Evolutionary conservation across 2,888 invertebrate species (phyloP), one percentile per base, ranked within the genome.

Genomic region (Nipponacmea schrenckii): DNA sequence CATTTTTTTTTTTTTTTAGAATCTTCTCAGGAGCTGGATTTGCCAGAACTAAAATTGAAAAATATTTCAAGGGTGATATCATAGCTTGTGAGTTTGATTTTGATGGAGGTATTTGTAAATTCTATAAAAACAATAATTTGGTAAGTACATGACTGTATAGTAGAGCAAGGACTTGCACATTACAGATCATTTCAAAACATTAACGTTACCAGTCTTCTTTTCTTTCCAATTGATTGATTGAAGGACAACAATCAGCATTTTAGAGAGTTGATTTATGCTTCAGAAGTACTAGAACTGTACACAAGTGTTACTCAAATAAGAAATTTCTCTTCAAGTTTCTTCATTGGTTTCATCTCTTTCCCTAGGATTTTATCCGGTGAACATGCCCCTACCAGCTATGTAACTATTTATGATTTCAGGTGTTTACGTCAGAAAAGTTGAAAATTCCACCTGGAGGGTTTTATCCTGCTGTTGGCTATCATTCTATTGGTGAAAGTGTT

Each of bases 401-500:
- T 31, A 3, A 8, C 4, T 39, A 39, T 39, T 39, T 39, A 56
- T 20, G n/a, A 56, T 56, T 56, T 10, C 5, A 56, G 56, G 56
- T 56, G 10, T 24, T 12, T 24, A 56, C 24, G 20, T 62, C 62
- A 26, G 62, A 24, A 64, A 73, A 63, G 26, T 24, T 70, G 7
- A 50, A 71, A 15, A 68, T 72, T 17, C 69, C 74, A 24, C 68
- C 76, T 2, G 79, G 80, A 39, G 81, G 80, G 14, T 82, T 80
- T 68, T 80, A 79, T 70, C 82, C 83, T 0, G 77, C 76, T 72
- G 74, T 84, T 20, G 84, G 82, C 5, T 73, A 83, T 64, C 84
- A 84, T 68, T 84, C 83, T 10, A 44, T 69, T 0, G 84, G 83
- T 17, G 83, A 84, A 73, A 78, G 80, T 45, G 82, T 84, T 3